These are phyloP conservation scores for Drosophila funebris DNA, from an alignment of 1,140 invertebrate genomes.

Conservation along the genomic window DNA sequence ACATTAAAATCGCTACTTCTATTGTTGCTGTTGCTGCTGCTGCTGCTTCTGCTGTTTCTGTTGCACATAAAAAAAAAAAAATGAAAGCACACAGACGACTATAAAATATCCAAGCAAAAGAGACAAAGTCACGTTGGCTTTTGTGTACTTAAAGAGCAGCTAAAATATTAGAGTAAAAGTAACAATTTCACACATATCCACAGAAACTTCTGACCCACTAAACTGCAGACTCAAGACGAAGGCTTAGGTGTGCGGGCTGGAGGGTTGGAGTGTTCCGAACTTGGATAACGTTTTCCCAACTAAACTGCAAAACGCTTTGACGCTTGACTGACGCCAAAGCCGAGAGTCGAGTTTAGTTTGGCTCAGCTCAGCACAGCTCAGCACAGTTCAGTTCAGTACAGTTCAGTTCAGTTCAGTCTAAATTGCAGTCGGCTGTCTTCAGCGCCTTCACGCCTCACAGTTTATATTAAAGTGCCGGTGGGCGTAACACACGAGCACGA, in stretches of 20 bases:
- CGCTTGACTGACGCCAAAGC: slow-evolving; percentile 70
- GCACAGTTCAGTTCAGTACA: slow-evolving; percentile 3
- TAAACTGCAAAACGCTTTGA: slow-evolving; percentile 73
- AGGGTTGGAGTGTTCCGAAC: slow-evolving; percentile 31
- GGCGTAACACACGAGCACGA: slow-evolving; percentile 70
- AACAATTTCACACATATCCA: slow-evolving; percentile 68
- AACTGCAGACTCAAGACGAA: slow-evolving; percentile 32
- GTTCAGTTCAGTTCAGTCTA: slow-evolving; percentile 30
- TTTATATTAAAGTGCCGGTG: slow-evolving; percentile 52
- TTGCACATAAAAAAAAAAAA: slow-evolving; percentile 59
- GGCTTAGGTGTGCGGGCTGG: neutral
- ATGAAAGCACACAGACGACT: slow-evolving; percentile 70
- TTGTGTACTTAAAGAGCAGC: slow-evolving; percentile 44
- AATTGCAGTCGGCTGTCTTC: slow-evolving; percentile 37
- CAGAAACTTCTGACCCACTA: slow-evolving; percentile 78
- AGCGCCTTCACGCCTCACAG: slow-evolving; percentile 37
- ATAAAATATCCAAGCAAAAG: slow-evolving; percentile 72
- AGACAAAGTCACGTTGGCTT: slow-evolving; percentile 75
- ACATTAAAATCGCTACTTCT: slow-evolving; percentile 66
- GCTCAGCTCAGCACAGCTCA: slow-evolving; percentile 6
- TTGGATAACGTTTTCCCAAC: slow-evolving; percentile 67
- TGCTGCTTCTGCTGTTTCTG: slow-evolving; percentile 8
- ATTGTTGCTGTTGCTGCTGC: slow-evolving; percentile 10
- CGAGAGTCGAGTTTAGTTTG: slow-evolving; percentile 8
- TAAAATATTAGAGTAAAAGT: slow-evolving; percentile 52